phyloP scores from a whole-genome alignment of 2,888 invertebrate species.

The Xylocampa areola region DNA sequence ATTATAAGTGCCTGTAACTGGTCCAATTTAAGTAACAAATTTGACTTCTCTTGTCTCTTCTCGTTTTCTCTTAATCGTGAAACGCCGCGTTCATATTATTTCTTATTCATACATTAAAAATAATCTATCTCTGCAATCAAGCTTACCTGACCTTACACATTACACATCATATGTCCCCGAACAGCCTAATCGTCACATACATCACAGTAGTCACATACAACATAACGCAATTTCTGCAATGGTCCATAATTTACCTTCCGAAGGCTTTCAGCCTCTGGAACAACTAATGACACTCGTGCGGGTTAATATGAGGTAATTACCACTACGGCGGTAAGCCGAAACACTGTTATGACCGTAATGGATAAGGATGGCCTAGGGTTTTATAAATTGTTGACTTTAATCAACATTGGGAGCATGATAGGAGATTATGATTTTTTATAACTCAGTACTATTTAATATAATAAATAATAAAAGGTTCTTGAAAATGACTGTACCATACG shows the following conservation, averaged over 20 bases:
- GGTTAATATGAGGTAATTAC: slow-evolving; percentile 54
- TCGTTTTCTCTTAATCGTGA: too few species aligned
- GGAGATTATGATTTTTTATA: slow-evolving; percentile 14
- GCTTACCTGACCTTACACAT: background rate
- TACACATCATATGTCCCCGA: background rate
- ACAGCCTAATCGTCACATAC: slow-evolving; percentile 8
- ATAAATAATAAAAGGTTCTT: too few species aligned
- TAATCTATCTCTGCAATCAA: too few species aligned
- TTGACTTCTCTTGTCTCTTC: too few species aligned
- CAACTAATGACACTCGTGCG: slow-evolving; percentile 49
- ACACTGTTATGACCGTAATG: slow-evolving; percentile 52
- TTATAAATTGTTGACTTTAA: slow-evolving; percentile 39
- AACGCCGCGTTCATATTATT: too few species aligned
- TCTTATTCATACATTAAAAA: too few species aligned
- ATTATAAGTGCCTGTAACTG: too few species aligned
- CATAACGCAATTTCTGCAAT: slow-evolving; percentile 44
- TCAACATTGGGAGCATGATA: slow-evolving; percentile 32
- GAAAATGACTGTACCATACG: too few species aligned
- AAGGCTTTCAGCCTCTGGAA: slow-evolving; percentile 35
- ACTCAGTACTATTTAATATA: too few species aligned
- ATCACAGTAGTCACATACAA: slow-evolving; percentile 36
- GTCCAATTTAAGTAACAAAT: too few species aligned
- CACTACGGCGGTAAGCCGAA: slow-evolving; percentile 32
- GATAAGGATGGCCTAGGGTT: slow-evolving; percentile 39
- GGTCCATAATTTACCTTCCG: slow-evolving; percentile 36